Conservation (phyloP, 2,888 invertebrate genomes). For the Myopa testacea region DNA sequence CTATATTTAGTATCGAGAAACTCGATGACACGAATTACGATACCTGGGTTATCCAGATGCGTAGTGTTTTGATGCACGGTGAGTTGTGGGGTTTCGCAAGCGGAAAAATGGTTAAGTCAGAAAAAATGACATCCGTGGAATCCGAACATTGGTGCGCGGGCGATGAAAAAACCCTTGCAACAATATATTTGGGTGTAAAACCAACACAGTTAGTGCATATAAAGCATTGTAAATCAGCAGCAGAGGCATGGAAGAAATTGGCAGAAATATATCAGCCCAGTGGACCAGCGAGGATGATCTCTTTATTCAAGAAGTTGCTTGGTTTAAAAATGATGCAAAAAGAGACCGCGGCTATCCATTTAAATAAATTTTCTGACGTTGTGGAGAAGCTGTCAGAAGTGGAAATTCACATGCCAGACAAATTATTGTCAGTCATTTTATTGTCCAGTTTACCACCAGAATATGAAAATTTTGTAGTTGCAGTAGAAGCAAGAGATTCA, state of each 20-base stretch:
- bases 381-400: slow-evolving; percentile 35
- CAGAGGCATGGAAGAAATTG: slow-evolving; percentile 35
- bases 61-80: neutral
- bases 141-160: neutral
- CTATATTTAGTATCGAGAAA: too few species aligned
- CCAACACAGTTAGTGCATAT: slow-evolving; percentile 14
- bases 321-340: slow-evolving; percentile 27
- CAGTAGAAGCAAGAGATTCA: too few species aligned
- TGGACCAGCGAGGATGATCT: slow-evolving; percentile 38
- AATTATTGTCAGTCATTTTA: slow-evolving; percentile 42
- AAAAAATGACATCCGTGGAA: neutral
- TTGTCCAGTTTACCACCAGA: slow-evolving; percentile 41
- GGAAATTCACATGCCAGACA: slow-evolving; percentile 20
- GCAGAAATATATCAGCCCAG: slow-evolving; percentile 38
- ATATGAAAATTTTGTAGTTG: neutral
- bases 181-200: slow-evolving; percentile 13
- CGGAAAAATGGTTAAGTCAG: neutral
- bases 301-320: slow-evolving; percentile 40
- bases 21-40: too few species aligned
- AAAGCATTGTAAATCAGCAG: neutral
- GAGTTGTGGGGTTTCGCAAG: slow-evolving; percentile 27
- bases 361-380: slow-evolving; percentile 16
- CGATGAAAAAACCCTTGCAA: slow-evolving; percentile 15
- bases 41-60: neutral
- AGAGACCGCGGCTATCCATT: slow-evolving; percentile 23